These are phyloP conservation scores for Malacoraja senta DNA, from an alignment of 2,797 vertebrate species.

Conservation along the genomic window DNA sequence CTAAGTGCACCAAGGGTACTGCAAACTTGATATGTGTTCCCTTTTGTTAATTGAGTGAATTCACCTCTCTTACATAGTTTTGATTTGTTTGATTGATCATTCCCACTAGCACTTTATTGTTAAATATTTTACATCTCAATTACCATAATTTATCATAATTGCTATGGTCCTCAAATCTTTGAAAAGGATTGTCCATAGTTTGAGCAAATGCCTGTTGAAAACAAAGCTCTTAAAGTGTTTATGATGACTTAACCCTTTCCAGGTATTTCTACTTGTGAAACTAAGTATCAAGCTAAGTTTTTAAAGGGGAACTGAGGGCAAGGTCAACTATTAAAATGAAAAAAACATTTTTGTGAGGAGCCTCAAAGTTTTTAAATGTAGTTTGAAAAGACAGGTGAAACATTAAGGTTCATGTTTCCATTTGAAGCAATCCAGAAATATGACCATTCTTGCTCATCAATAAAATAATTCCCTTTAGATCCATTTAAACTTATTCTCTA, in stretches of 20 bases:
- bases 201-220: neutral
- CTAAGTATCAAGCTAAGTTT: neutral
- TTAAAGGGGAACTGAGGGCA: too few relatives aligned
- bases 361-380: neutral
- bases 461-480: neutral
- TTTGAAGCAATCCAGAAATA: neutral
- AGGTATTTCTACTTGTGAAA: neutral
- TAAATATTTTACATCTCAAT: neutral
- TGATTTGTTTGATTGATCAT: neutral
- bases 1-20: neutral
- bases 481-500: neutral
- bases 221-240: neutral
- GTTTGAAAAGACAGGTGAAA: neutral
- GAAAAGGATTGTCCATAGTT: neutral
- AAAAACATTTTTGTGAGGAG: neutral
- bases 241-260: neutral
- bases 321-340: neutral
- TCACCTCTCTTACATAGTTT: too few relatives aligned
- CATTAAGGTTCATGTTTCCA: neutral
- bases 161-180: neutral
- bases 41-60: too few relatives aligned
- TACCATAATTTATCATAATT: neutral
- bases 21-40: neutral
- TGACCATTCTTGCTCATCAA: neutral
- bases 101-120: neutral